These are phyloP conservation scores for Bicyclus anynana DNA, from an alignment of 1,140 invertebrate species.

Conservation along the genomic window DNA sequence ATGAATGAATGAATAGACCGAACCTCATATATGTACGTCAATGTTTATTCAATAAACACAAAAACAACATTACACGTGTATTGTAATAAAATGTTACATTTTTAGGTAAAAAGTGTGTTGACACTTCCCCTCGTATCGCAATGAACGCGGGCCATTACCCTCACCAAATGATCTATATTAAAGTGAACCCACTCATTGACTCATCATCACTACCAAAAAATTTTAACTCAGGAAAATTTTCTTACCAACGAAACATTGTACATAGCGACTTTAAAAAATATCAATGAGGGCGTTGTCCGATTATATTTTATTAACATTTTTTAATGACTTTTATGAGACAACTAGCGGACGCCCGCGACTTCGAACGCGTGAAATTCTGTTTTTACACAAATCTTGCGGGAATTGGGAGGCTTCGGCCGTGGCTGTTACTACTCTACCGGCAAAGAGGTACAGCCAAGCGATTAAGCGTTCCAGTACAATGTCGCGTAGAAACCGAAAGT, in stretches of 20 bases:
- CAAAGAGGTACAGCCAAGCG: no score
- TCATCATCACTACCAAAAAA: constrained; percentile 27
- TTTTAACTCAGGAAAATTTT: background rate
- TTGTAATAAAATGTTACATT: constrained; percentile 10
- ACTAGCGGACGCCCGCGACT: no score
- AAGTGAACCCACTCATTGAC: constrained; percentile 26
- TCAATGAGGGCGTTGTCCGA: background rate
- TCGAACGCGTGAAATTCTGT: no score
- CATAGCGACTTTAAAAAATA: background rate
- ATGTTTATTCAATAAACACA: background rate
- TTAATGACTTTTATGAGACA: no score
- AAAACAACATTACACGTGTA: constrained; percentile 7
- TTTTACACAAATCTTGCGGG: no score
- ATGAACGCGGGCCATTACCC: constrained; percentile 20
- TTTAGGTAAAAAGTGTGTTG: constrained; percentile 36
- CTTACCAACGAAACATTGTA: background rate
- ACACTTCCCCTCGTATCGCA: constrained; percentile 32
- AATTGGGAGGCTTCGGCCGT: no score
- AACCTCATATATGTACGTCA: no score
- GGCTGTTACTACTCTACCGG: no score
- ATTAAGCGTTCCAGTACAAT: no score
- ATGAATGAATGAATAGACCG: no score
- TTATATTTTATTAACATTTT: background rate
- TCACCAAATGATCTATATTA: constrained; percentile 22
- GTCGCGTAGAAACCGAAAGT: no score